Base-by-base conservation (phyloP, 2,113 vertebrate genomes). In the Muntiacus muntjak region DNA sequence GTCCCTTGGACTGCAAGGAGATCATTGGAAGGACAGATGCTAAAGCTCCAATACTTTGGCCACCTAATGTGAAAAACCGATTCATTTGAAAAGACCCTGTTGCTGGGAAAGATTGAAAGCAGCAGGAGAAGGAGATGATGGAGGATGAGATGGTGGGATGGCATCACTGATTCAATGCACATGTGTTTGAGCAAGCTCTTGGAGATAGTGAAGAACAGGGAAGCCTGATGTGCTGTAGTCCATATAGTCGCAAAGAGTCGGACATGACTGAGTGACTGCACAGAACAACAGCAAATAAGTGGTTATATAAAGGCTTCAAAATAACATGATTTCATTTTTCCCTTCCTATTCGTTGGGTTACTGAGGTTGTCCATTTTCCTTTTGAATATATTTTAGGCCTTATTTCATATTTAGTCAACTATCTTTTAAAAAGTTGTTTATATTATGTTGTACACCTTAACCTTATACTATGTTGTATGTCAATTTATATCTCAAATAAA, bases 221-320 rank as follows among this genome's bases (percentile, higher is more conserved):
- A 71, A 71, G 17, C n/a, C 64, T 71, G 64, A 9, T 36, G n/a
- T 36, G 64, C 16, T 67, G 17, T 67, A n/a, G 4, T 67, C 8
- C 17, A 11, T 36, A 4, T 1, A 1, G 17, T 36, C 17, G 0
- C 16, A 67, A 67, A 36, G n/a, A 36, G 64, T 67, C 8, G 1
- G 33, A 36, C 33, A 11, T 21, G 33, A 36, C 17, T 2, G 33
- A 67, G 16, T 67, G 16, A 67, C n/a, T 67, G 64, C 5, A 67
- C n/a, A 67, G 21, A 67, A 67, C n/a, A 36, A 21, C 17, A 36
- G n/a, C 64, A 67, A 21, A 19, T 36, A 67, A 67, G 26, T 81
- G 71, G 28, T 47, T 17, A 43, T 52, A 57, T 21, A 78, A 87
- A 85, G 79, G 25, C 40, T 33, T 92, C 91, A 50, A 95, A 64